Percentiles rank a stretch among this genome's conserved stretches.
Conservation (phyloP, 1,140 invertebrate genomes). For the Mylabris phalerata region DNA sequence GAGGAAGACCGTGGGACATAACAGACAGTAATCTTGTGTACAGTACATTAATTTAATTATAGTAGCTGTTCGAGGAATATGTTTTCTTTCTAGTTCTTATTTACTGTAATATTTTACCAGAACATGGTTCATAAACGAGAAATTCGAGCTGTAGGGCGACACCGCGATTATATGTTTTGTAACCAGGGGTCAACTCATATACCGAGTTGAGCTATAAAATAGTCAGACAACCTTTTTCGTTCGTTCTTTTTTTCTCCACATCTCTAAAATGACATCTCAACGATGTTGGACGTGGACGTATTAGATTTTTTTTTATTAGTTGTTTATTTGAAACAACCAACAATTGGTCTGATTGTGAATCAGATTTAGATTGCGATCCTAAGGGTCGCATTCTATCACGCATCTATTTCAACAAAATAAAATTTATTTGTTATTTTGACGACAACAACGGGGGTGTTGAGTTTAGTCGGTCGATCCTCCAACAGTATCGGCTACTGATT, state of each 20-base stretch:
- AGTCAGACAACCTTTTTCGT: constrained; percentile 6
- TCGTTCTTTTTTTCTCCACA: background rate
- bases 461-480: too few species aligned
- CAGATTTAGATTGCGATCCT: too few species aligned
- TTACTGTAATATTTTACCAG: constrained; percentile 11
- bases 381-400: too few species aligned
- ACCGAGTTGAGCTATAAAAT: constrained; percentile 14
- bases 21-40: constrained; percentile 12
- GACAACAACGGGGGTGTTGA: too few species aligned
- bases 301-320: too few species aligned
- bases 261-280: constrained; percentile 10
- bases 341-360: too few species aligned
- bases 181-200: constrained; percentile 16
- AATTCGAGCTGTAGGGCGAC: constrained; percentile 15
- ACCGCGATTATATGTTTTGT: constrained; percentile 14
- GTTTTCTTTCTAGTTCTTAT: constrained; percentile 12
- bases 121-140: constrained; percentile 15
- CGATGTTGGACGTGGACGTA: background rate
- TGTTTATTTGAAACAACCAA: too few species aligned
- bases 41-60: constrained; percentile 27
- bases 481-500: too few species aligned
- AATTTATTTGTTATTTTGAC: too few species aligned
- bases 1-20: constrained; percentile 15
- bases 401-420: too few species aligned
- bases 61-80: constrained; percentile 18